A percentile compares a stretch with the other conserved stretches of the same genome.
These are phyloP conservation scores for Caenorhabditis sp. DNA, from an alignment of 2,888 invertebrate species.

Conservation along the genomic window DNA sequence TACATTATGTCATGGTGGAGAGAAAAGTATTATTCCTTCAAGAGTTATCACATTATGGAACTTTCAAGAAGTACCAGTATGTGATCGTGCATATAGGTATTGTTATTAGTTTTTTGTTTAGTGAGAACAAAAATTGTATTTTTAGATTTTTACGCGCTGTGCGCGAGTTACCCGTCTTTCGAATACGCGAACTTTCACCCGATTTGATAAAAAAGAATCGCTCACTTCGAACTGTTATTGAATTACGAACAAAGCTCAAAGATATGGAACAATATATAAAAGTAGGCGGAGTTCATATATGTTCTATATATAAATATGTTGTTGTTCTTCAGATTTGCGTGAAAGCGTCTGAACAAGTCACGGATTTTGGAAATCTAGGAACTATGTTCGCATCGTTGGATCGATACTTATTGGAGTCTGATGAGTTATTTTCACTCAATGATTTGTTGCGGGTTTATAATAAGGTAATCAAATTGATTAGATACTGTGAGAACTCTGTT, in stretches of 20 bases:
- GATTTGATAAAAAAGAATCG: constrained; percentile 38
- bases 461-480: constrained; percentile 27
- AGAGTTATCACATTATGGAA: constrained; percentile 74
- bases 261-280: constrained; percentile 75
- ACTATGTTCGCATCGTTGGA: constrained; percentile 63
- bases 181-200: constrained; percentile 16
- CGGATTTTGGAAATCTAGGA: constrained; percentile 50
- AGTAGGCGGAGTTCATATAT: constrained; percentile 9
- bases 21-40: constrained; percentile 78
- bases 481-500: too few relatives aligned
- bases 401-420: constrained; percentile 52
- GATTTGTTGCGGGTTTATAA: constrained; percentile 63
- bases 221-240: constrained; percentile 53
- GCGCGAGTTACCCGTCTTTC: constrained; percentile 32
- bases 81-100: constrained; percentile 80
- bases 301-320: too few relatives aligned
- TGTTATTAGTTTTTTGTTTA: background rate
- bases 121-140: too few relatives aligned
- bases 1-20: constrained; percentile 84
- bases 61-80: constrained; percentile 80
- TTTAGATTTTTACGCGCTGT: constrained; percentile 32
- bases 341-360: constrained; percentile 21
- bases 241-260: constrained; percentile 78
- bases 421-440: constrained; percentile 64
- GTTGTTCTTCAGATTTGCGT: constrained; percentile 25